phyloP scores from a whole-genome alignment of 2,113 vertebrate species.

The rabbit (Oryctolagus cuniculus) region DNA sequence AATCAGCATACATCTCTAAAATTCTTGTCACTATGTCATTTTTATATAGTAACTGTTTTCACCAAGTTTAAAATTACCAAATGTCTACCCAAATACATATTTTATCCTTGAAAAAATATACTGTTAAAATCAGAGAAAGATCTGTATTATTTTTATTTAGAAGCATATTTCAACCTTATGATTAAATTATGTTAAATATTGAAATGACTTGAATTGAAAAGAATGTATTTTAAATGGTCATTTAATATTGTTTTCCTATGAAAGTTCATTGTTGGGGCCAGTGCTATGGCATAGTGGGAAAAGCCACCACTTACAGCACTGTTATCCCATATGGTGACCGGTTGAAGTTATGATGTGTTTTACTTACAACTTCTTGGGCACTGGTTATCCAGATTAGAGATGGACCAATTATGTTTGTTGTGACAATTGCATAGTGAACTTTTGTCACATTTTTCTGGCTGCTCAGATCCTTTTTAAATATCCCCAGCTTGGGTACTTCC shows the following conservation, averaged over 20 bases:
- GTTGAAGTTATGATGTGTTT: neutral
- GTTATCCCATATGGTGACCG: no score
- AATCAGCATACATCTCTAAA: conserved; percentile 18
- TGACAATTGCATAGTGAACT: neutral
- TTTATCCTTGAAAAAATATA: neutral
- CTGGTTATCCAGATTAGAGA: neutral
- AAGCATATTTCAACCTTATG: neutral
- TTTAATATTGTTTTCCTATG: conserved; percentile 17
- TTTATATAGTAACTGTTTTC: neutral
- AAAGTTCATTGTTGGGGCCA: neutral
- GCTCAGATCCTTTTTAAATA: neutral
- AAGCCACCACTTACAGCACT: no score
- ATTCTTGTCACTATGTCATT: neutral
- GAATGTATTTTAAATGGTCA: conserved; percentile 4
- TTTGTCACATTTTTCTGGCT: neutral
- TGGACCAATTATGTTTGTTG: neutral
- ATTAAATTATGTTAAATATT: conserved; percentile 10
- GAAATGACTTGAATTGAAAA: neutral
- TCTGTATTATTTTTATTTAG: neutral
- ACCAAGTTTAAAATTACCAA: neutral
- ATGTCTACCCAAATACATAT: neutral
- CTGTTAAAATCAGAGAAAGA: neutral
- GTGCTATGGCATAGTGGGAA: no score
- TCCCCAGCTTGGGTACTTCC: neutral
- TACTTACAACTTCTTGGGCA: neutral